phyloP scores from a whole-genome alignment of 2,113 vertebrate species.

The Etia nguti region DNA sequence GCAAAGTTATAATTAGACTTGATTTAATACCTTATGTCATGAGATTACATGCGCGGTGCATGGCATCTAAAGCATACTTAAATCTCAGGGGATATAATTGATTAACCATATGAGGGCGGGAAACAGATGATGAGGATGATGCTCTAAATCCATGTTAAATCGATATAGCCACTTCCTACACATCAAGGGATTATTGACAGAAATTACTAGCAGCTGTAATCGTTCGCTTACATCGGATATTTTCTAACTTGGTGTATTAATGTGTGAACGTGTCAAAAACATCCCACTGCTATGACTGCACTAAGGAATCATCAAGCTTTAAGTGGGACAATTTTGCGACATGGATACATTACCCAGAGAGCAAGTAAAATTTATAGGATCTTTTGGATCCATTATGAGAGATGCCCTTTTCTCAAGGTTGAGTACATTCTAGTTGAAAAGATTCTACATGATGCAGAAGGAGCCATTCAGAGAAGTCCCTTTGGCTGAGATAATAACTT shows the following conservation, averaged over 20 bases:
- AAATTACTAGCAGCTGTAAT: slow-evolving; percentile 53
- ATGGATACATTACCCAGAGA: slow-evolving; percentile 14
- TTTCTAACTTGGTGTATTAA: not conserved
- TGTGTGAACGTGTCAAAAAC: not conserved
- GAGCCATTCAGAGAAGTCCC: slow-evolving; percentile 64
- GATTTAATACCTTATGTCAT: slow-evolving; percentile 59
- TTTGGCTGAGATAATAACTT: slow-evolving; percentile 75
- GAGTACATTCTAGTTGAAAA: slow-evolving; percentile 48
- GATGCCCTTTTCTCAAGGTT: slow-evolving; percentile 69
- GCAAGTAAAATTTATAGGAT: slow-evolving; percentile 41
- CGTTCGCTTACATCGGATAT: not conserved
- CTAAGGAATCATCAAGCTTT: slow-evolving; percentile 20
- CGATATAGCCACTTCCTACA: slow-evolving; percentile 58
- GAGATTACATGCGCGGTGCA: slow-evolving; percentile 46
- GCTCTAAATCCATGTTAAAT: slow-evolving; percentile 62
- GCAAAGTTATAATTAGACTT: slow-evolving; percentile 61
- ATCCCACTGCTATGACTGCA: not conserved
- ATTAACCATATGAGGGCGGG: slow-evolving; percentile 55
- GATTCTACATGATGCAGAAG: slow-evolving; percentile 48
- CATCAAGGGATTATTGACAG: slow-evolving; percentile 56
- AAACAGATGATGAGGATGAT: slow-evolving; percentile 59
- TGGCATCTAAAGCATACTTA: slow-evolving; percentile 50
- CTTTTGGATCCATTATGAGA: slow-evolving; percentile 19
- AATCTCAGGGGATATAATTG: slow-evolving; percentile 56
- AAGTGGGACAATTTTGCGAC: slow-evolving; percentile 14